These are phyloP conservation scores for Cephus cinctus DNA, from an alignment of 1,140 invertebrate species.

Conservation along the genomic window DNA sequence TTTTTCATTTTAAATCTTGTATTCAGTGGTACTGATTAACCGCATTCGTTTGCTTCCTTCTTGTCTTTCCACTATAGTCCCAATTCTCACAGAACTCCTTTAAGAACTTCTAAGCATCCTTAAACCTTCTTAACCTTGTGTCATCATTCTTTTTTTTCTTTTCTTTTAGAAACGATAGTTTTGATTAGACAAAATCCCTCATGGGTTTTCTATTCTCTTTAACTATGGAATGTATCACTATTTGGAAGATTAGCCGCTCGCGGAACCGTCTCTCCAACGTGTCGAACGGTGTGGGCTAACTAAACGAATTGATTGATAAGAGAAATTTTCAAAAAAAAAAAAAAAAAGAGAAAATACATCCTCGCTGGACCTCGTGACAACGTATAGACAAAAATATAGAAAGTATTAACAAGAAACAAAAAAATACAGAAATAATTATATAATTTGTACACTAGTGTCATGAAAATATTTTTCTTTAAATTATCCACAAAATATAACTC, in stretches of 20 bases:
- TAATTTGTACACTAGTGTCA: neutral
- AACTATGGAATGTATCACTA: constrained; percentile 54
- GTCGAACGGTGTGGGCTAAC: neutral
- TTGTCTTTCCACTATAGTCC: too few species aligned
- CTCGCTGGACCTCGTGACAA: too few species aligned
- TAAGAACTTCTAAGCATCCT: too few species aligned
- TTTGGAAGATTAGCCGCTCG: constrained; percentile 48
- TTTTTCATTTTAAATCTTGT: too few species aligned
- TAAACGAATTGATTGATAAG: neutral
- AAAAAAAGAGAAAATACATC: neutral
- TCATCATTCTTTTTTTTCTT: constrained; percentile 4
- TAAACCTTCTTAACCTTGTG: too few species aligned
- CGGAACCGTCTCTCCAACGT: neutral
- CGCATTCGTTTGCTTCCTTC: too few species aligned
- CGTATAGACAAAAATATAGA: too few species aligned
- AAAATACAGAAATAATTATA: neutral
- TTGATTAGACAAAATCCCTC: constrained; percentile 40
- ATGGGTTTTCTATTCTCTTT: constrained; percentile 26
- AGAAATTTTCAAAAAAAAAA: too few species aligned
- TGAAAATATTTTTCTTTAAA: too few species aligned
- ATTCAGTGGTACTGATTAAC: too few species aligned
- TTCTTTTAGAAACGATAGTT: constrained; percentile 31
- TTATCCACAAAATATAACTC: neutral
- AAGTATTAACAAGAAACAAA: too few species aligned
- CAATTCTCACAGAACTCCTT: too few species aligned